Percentiles rank a stretch among this genome's conserved stretches.
Evolutionary conservation across 2,888 invertebrate species (phyloP).

Genomic region (Cecidostiba fungosa): DNA sequence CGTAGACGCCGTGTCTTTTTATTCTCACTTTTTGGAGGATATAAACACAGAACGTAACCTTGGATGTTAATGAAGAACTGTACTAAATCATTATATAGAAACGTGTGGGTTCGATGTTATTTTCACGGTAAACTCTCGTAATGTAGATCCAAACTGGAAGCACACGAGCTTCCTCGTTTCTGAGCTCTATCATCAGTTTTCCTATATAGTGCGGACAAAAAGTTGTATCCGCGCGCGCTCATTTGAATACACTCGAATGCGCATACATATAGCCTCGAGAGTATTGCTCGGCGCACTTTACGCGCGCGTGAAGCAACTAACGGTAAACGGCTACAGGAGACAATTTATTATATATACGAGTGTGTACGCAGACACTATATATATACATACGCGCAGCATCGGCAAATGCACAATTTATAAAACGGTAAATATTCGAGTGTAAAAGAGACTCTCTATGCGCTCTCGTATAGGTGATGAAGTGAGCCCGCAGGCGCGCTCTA

Average conservation of each 20-base stretch:
- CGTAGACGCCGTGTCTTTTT: neutral
- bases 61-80: neutral
- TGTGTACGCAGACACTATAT: no score
- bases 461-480: neutral
- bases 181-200: neutral
- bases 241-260: conserved; percentile 21
- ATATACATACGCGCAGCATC: no score
- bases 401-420: conserved; percentile 49
- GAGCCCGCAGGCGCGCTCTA: neutral
- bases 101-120: neutral
- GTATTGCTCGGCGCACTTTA: conserved; percentile 9
- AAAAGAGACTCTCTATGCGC: neutral
- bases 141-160: neutral
- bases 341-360: conserved; percentile 44
- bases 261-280: neutral
- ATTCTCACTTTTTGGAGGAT: neutral
- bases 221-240: neutral
- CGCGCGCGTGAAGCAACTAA: conserved; percentile 28
- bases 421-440: conserved; percentile 52
- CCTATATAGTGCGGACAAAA: conserved; percentile 15
- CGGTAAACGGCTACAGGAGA: conserved; percentile 37
- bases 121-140: neutral
- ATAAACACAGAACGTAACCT: neutral
- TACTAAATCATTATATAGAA: neutral
- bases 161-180: neutral